Conservation (phyloP, 2,113 vertebrate genomes). For the Archilochus colubris region DNA sequence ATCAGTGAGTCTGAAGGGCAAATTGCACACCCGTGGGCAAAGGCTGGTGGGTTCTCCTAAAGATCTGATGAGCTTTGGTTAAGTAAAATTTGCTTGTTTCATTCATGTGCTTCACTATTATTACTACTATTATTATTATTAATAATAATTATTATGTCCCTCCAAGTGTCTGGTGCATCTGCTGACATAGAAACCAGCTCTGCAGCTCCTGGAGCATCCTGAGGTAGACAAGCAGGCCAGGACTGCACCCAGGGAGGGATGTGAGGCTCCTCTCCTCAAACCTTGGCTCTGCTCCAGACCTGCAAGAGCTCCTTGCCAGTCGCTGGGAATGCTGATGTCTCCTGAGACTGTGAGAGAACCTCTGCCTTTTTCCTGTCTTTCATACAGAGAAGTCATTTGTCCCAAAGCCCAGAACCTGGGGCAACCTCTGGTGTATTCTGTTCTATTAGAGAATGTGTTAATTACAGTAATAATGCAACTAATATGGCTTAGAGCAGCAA, state of each 20-base stretch:
- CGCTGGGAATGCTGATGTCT: not conserved
- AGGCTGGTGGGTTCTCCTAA: not conserved
- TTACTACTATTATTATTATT: no score
- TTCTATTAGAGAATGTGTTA: conserved; percentile 25
- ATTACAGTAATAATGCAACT: conserved; percentile 49
- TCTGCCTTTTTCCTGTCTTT: not conserved
- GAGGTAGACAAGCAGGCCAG: not conserved
- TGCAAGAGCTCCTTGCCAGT: not conserved
- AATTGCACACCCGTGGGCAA: accelerated
- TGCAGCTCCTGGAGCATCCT: not conserved
- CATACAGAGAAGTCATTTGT: not conserved
- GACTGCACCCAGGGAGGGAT: not conserved
- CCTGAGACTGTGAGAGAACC: not conserved
- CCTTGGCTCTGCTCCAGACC: conserved; percentile 8
- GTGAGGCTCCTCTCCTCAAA: not conserved
- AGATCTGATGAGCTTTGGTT: not conserved
- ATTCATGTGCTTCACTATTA: not conserved
- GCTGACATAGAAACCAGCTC: not conserved
- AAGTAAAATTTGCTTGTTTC: not conserved
- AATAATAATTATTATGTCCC: not conserved
- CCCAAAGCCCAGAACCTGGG: conserved; percentile 27
- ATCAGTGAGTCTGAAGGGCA: not conserved
- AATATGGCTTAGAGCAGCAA: conserved; percentile 38
- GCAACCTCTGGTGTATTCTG: conserved; percentile 21
- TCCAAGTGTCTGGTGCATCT: not conserved